These are phyloP conservation scores for Bos taurus DNA, from an alignment of 2,113 vertebrate genomes.

Conservation along the genomic window ARS-UCD2.0 NC_037342.1:42196001-42196500, in stretches of 20 bases:
- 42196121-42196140: background rate
- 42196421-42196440: background rate
- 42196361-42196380: background rate
- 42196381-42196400: background rate
- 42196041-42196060: background rate
- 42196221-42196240: background rate
- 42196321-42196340: background rate
- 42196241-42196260: background rate
- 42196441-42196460: constrained; percentile 50
- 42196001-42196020: background rate
- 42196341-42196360: background rate
- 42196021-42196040: background rate
- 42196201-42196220: background rate
- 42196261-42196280: background rate
- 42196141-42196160: background rate
- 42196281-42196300: background rate
- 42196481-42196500: background rate
- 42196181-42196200: background rate
- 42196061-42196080: background rate
- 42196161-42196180: constrained; percentile 4
- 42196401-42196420: background rate
- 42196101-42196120: constrained; percentile 11
- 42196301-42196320: background rate
- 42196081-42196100: background rate
- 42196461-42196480: background rate